Conservation (phyloP, 2,797 vertebrate species). For the Ptychobarbus kaznakovi region DNA sequence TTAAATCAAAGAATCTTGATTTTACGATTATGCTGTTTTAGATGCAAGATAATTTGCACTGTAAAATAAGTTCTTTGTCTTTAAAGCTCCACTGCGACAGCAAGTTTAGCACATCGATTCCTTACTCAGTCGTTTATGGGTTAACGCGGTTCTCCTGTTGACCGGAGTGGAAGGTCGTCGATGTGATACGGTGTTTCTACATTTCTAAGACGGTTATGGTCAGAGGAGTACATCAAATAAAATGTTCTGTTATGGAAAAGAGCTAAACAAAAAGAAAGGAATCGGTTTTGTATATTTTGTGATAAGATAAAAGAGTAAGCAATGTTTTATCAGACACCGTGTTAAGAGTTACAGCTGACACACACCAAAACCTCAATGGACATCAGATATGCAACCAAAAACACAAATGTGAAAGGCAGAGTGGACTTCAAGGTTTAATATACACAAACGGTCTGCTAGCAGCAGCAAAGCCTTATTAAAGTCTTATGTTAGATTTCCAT, state of each 20-base stretch:
- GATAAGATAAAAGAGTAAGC: slow-evolving; percentile 60
- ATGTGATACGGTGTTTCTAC: background rate
- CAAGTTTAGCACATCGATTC: background rate
- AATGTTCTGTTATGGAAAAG: slow-evolving; percentile 39
- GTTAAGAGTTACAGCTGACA: slow-evolving; percentile 7
- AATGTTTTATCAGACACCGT: slow-evolving; percentile 26
- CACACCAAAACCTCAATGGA: background rate
- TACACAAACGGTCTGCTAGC: background rate
- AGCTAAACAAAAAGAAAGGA: slow-evolving; percentile 42
- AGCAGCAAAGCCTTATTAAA: background rate
- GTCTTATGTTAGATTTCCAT: background rate
- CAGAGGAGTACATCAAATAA: slow-evolving; percentile 10
- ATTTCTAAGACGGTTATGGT: slow-evolving; percentile 14
- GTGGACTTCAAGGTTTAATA: slow-evolving; percentile 33
- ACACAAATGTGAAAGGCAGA: slow-evolving; percentile 8
- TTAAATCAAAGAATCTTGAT: background rate
- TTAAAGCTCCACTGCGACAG: background rate
- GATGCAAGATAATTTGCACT: background rate
- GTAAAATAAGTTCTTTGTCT: background rate
- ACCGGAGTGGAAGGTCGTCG: background rate
- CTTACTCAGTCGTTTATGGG: background rate
- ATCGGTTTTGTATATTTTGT: slow-evolving; percentile 57
- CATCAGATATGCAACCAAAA: slow-evolving; percentile 3
- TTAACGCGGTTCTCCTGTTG: background rate
- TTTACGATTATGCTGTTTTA: background rate